Base-by-base conservation (phyloP, 1,140 invertebrate genomes). In the Diprion similis region DNA sequence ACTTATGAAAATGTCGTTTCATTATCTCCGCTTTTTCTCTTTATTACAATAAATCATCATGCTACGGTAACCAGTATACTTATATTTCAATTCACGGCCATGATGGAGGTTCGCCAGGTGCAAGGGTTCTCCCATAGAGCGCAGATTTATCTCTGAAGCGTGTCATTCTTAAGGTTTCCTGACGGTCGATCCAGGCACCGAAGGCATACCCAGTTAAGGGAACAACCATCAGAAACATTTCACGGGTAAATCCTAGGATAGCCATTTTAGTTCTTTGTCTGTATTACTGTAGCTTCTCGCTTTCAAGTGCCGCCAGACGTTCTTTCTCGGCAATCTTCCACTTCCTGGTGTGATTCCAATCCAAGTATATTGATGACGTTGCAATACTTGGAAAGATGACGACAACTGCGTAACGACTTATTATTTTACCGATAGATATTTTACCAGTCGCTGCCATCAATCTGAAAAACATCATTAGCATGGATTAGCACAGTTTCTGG, bases 111-210 rank as follows among this genome's bases (percentile, higher is more conserved):
- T 93, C 91, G 10, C 92, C 93, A 76, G 91, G 90, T 77, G 90
- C 90, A 0, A 91, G 84, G 68, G 84, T 85, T 73, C 92, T 89
- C 15, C 93, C 94, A 84, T 92, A 96, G 8, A 96, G 84, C 37
- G 90, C 90, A 80, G 93, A 94, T 83, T 94, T 95, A 80, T 96
- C 95, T 74, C 94, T 89, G 83, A 93, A 96, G 47, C 84, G 84
- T 0, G 89, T 90, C 90, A 95, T 91, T 64, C 93, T 90, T 59
- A 91, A 84, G 10, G 91, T 92, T 87, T 95, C 94, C 73, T 90
- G 86, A 7, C 85, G 82, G 81, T 95, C 93, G 18, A 95, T 73
- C 75, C 84, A 92, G 73, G 86, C 86, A 1, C 94, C 94, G 76
- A 94, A 76, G 0, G 84, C 79, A 79, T 85, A 91, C 0, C 91